Percentiles rank a stretch among this genome's conserved stretches.
These are phyloP conservation scores for Carassius auratus DNA, from an alignment of 2,113 vertebrate species.

Conservation along the genomic window DNA sequence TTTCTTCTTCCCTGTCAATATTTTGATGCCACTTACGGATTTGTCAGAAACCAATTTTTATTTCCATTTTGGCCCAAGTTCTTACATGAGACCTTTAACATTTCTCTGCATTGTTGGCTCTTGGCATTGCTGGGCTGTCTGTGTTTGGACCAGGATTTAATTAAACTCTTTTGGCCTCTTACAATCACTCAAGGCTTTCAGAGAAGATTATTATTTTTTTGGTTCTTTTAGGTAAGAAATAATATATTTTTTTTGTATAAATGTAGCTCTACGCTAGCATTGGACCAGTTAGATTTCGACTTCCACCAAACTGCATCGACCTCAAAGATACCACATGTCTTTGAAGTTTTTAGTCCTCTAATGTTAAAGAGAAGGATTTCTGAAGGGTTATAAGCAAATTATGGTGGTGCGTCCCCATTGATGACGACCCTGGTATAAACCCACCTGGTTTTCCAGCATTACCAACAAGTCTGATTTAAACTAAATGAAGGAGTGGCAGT, in stretches of 20 bases:
- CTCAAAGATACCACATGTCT: slow-evolving; percentile 3
- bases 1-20: neutral
- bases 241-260: slow-evolving; percentile 13
- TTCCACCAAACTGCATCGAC: slow-evolving; percentile 2
- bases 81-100: neutral
- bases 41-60: neutral
- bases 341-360: neutral
- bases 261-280: slow-evolving; percentile 13
- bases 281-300: neutral
- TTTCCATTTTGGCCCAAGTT: neutral
- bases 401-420: neutral
- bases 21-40: slow-evolving; percentile 3
- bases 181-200: slow-evolving; percentile 1
- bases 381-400: neutral
- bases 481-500: neutral
- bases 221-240: neutral
- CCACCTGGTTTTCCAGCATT: neutral
- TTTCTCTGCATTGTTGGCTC: neutral
- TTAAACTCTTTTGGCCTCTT: neutral
- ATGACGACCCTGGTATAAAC: neutral
- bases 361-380: neutral
- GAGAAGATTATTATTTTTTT: neutral
- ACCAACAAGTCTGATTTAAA: neutral
- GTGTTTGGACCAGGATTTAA: slow-evolving; percentile 16
- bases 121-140: neutral